A percentile compares a stretch with the other conserved stretches of the same genome.
Conservation (phyloP, 2,797 vertebrate genomes). For the Lepilemur septentrionalis region DNA sequence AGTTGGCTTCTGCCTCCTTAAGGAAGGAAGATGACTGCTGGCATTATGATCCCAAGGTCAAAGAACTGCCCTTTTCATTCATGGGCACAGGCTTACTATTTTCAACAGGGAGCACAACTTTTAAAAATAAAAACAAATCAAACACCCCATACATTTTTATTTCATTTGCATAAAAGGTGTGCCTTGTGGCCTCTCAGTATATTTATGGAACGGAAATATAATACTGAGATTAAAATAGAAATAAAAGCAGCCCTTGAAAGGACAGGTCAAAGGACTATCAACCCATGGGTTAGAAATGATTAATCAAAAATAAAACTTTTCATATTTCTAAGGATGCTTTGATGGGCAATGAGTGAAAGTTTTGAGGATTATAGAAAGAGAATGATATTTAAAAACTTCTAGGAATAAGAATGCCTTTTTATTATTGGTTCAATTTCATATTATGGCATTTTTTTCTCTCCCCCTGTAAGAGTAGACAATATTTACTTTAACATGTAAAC, state of each 20-base stretch:
- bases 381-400: background rate
- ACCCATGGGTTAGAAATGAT: constrained; percentile 3
- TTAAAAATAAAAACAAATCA: constrained; percentile 31
- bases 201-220: constrained; percentile 20
- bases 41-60: background rate
- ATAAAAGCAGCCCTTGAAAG: background rate
- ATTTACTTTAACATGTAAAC: background rate
- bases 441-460: background rate
- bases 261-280: background rate
- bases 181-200: background rate
- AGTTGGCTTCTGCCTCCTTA: background rate
- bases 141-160: background rate
- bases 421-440: constrained; percentile 19
- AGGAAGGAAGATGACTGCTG: background rate
- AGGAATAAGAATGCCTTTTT: background rate
- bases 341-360: background rate
- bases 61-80: background rate
- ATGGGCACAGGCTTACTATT: background rate
- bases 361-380: background rate
- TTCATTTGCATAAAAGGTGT: constrained; percentile 37
- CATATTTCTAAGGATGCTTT: background rate
- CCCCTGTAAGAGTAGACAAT: background rate
- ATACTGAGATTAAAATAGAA: constrained; percentile 36
- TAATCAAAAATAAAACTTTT: background rate
- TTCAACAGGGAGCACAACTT: background rate